Evolutionary conservation across 1,140 invertebrate genomes (phyloP), one percentile per base, ranked within the genome.

Genomic region (Archivesica marissinica): DNA sequence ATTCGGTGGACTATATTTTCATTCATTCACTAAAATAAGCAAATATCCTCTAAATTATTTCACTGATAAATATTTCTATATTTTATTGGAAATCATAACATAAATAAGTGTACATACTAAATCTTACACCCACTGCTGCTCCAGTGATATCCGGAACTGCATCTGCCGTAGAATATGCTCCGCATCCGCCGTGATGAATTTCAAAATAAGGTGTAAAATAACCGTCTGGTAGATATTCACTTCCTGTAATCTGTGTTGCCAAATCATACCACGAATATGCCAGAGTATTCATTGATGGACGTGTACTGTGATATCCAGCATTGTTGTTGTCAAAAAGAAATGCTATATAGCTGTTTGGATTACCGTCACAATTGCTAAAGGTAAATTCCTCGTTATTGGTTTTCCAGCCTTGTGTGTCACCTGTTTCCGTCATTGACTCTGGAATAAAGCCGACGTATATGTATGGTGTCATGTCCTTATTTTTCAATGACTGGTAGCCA

Each of bases 131-230:
- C 38, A 66, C 59, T 25, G 77, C 50, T 25, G 39, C 59, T 3
- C 77, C 77, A 41, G 13, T 41, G 28, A 79, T 35, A 33, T 79
- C 59, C 0, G 56, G 23, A 17, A 66, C 30, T 17, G 39, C 25
- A 6, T 33, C 23, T 20, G 59, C 28, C 7, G 4, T 66, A 7
- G 23, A 59, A 39, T 68, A 85, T 56, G 59, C 83, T 6, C 83
- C 83, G 39, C 83, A 85, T 17, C 83, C 83, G 30, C 83, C 83
- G 7, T 72, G 41, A 35, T 77, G 74, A 41, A 85, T 70, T n/a
- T 85, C 83, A 66, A 35, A 78, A 70, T 50, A 52, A 23, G 56
- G n/a, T 6, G 61, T 17, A 78, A 85, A 85, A 61, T 66, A 85
- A 0, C 52, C 30, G n/a, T 70, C 30, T 25, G 83, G 83, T 23